phyloP scores from a whole-genome alignment of 2,797 vertebrate genomes.

The Sebastes variabilis region DNA sequence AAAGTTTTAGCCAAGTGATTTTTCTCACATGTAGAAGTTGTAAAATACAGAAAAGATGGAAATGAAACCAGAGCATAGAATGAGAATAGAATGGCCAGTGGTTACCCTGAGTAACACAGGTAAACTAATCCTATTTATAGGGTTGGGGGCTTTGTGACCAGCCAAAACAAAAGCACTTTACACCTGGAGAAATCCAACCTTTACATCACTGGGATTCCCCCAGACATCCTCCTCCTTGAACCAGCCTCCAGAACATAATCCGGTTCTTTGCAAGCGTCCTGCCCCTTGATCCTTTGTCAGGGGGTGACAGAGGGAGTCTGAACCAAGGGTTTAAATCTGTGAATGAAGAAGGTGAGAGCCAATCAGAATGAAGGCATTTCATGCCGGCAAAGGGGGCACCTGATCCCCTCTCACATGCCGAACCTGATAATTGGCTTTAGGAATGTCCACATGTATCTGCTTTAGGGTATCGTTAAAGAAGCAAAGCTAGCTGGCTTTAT shows the following conservation, averaged over 20 bases:
- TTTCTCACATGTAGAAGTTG: not conserved
- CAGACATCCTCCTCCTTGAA: conserved; percentile 51
- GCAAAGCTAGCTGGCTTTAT: conserved; percentile 29
- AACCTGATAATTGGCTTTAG: conserved; percentile 69
- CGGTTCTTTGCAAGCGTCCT: conserved; percentile 54
- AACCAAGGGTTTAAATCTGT: conserved; percentile 65
- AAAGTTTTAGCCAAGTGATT: conserved; percentile 20
- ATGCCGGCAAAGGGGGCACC: conserved; percentile 68
- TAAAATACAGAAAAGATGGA: not conserved
- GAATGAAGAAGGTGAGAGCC: conserved; percentile 57
- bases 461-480: conserved; percentile 52
- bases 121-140: conserved; percentile 26
- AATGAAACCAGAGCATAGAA: conserved; percentile 2
- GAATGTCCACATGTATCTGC: conserved; percentile 68
- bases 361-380: conserved; percentile 61
- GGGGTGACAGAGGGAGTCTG: conserved; percentile 65
- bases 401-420: conserved; percentile 72
- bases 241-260: conserved; percentile 70
- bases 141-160: conserved; percentile 2
- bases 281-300: conserved; percentile 76
- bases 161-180: conserved; percentile 40
- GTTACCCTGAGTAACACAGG: not conserved
- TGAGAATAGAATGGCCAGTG: not conserved
- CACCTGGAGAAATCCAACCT: conserved; percentile 60
- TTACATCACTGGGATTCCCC: conserved; percentile 48